Evolutionary conservation across 2,113 vertebrate species (phyloP).

Genomic region (Amia ocellicauda): DNA sequence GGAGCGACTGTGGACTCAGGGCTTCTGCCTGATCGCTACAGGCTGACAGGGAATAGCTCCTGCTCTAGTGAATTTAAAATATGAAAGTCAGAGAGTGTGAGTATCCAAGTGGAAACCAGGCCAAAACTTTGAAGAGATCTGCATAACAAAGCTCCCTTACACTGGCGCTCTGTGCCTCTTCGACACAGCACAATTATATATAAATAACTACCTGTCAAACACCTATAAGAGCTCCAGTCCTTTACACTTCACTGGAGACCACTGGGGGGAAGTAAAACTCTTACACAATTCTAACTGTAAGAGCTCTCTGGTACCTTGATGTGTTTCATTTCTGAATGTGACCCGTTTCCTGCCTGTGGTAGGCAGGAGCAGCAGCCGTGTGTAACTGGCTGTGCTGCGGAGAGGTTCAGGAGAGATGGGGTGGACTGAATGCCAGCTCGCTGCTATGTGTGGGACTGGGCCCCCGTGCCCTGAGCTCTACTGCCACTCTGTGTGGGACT

Average conservation of each 20-base stretch:
- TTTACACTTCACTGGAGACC: not conserved
- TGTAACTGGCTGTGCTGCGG: no score
- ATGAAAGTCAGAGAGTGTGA: not conserved
- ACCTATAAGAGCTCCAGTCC: not conserved
- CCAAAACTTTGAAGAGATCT: not conserved
- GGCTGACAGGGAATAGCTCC: not conserved
- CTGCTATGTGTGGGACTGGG: no score
- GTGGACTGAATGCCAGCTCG: no score
- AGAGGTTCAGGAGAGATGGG: no score
- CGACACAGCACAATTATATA: slow-evolving; percentile 1
- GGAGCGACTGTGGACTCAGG: no score
- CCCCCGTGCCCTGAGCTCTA: no score
- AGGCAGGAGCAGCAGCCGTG: no score
- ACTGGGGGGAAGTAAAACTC: not conserved
- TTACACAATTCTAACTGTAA: not conserved
- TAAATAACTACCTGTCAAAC: slow-evolving; percentile 2
- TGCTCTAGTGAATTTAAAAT: not conserved
- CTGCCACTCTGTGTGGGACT: no score
- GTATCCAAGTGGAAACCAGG: not conserved
- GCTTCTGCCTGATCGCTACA: no score
- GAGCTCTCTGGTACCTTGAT: not conserved
- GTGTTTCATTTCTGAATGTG: no score
- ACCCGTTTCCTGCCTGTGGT: no score
- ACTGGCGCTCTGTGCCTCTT: not conserved
- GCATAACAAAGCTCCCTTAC: slow-evolving; percentile 1